A percentile compares a stretch with the other conserved stretches of the same genome.
Conservation (phyloP, 2,797 vertebrate species). For the Salarias fasciatus region DNA sequence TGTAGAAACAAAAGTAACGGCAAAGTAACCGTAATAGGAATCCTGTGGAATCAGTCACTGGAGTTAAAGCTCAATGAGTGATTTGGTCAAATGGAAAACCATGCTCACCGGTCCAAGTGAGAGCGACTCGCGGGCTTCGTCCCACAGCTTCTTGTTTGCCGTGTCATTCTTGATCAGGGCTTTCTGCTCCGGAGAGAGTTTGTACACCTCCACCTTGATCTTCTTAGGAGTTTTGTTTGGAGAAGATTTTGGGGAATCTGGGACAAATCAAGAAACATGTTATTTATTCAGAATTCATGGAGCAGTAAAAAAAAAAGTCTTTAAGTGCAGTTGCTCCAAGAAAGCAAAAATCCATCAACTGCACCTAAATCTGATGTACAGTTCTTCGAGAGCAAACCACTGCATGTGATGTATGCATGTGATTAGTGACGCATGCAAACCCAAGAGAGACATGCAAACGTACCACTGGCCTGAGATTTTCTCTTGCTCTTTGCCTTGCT, state of each 20-base stretch:
- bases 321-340: background rate
- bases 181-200: constrained; percentile 90
- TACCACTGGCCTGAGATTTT: constrained; percentile 79
- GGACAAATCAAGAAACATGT: constrained; percentile 9
- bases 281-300: background rate
- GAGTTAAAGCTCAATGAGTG: too few species aligned
- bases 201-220: constrained; percentile 90
- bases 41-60: too few species aligned
- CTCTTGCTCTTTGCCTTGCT: constrained; percentile 88
- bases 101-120: constrained; percentile 89
- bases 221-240: constrained; percentile 87
- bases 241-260: constrained; percentile 73
- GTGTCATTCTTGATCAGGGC: constrained; percentile 89
- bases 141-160: constrained; percentile 93
- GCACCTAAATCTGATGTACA: background rate
- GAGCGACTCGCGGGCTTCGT: constrained; percentile 89
- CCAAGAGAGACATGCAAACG: constrained; percentile 13
- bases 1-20: too few species aligned
- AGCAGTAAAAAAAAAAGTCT: background rate
- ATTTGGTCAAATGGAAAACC: background rate
- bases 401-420: too few species aligned
- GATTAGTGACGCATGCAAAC: too few species aligned
- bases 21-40: too few species aligned
- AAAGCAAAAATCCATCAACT: background rate
- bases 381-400: background rate